Conservation (phyloP, 2,888 invertebrate genomes). For the Sisyra nigra region DNA sequence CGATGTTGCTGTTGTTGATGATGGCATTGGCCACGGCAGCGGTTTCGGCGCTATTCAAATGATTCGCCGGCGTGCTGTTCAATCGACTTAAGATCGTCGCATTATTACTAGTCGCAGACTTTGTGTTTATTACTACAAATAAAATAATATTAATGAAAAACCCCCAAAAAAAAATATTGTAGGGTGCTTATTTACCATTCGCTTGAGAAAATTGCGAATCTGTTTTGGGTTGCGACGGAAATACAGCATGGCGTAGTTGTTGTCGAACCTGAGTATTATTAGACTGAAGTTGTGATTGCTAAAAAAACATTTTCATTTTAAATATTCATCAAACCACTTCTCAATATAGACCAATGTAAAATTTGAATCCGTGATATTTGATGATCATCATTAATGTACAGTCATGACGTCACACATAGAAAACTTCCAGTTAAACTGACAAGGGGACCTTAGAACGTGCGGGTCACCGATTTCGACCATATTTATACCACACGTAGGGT, state of each 20-base stretch:
- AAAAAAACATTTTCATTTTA: no score
- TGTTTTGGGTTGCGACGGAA: conserved; percentile 9
- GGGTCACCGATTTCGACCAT: no score
- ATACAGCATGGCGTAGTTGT: conserved; percentile 13
- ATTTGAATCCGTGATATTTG: no score
- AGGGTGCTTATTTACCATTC: conserved; percentile 6
- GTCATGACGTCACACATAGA: no score
- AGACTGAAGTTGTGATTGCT: conserved; percentile 52
- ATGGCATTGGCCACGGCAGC: conserved; percentile 33
- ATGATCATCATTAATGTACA: no score
- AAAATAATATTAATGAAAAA: conserved; percentile 3
- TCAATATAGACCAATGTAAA: no score
- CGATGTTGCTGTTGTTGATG: conserved; percentile 21
- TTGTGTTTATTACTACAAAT: conserved; percentile 16
- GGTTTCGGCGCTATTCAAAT: conserved; percentile 37
- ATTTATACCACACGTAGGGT: no score
- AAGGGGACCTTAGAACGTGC: no score
- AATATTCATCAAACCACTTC: no score
- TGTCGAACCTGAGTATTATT: conserved; percentile 16
- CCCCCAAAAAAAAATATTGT: conserved; percentile 5
- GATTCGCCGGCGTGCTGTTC: conserved; percentile 59
- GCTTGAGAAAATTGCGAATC: conserved; percentile 12
- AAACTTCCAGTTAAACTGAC: no score
- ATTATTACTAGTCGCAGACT: conserved; percentile 32
- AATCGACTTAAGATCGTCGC: conserved; percentile 61